Base-by-base conservation (phyloP, 2,888 invertebrate genomes). In the Diarsia mendica region DNA sequence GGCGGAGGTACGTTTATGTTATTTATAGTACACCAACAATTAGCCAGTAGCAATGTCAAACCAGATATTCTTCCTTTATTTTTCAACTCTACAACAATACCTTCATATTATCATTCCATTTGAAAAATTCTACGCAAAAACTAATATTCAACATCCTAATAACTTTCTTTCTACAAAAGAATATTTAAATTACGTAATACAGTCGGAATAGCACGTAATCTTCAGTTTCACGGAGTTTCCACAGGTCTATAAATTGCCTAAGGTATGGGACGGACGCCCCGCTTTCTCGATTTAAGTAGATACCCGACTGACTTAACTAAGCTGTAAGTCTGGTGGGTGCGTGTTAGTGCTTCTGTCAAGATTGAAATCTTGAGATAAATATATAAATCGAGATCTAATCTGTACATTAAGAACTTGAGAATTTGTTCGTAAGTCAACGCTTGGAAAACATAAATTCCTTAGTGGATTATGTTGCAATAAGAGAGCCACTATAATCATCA, bases 191-290 rank as follows among this genome's bases (percentile, higher is more conserved):
- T 63, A 60, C 20, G 23, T 75, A 67, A 71, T 67, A 61, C 20
- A 64, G 67, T 23, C 15, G 69, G 51, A 64, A 80, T 79, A 13
- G 48, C 58, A 75, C 53, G 70, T 80, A 69, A 80, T 70, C 74
- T 64, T n/a, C n/a, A 39, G 67, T 3, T 58, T 58, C 65, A 15
- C 71, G 68, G 74, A 82, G 71, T 66, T 76, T 72, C 68, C 46
- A 23, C 77, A 67, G 61, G 77, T 81, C 80, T 77, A 80, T 80
- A 80, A 80, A 80, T 81, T 81, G 68, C 33, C 58, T 75, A 49
- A 71, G 80, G 81, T 81, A 69, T 66, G 82, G 71, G 61, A 23
- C 20, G 67, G 49, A 63, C 33, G 58, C 48, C 49, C 49, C 75
- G 44, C n/a, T 80, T 61, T 58, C 68, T 66, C 68, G 61, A 69